Evolutionary conservation across 2,888 invertebrate species (phyloP).

Genomic region (Drosophila phalerata): DNA sequence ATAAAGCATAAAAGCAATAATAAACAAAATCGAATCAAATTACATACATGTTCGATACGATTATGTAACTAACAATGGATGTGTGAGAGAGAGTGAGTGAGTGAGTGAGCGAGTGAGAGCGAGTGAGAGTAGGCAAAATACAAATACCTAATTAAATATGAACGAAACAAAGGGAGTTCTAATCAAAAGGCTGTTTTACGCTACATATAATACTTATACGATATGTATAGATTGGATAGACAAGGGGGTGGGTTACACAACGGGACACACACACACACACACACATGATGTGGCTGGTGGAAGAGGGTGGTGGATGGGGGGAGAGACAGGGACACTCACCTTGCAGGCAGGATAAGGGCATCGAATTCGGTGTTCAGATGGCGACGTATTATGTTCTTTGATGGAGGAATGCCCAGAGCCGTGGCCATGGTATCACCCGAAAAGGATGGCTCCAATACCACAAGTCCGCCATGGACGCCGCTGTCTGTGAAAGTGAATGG

Average conservation of each 20-base stretch:
- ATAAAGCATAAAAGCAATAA: constrained; percentile 24
- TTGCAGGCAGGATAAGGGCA: constrained; percentile 95
- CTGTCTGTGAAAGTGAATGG: constrained; percentile 88
- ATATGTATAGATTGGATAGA: constrained; percentile 17
- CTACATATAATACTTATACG: constrained; percentile 35
- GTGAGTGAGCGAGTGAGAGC: not conserved
- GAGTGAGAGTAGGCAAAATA: constrained; percentile 28
- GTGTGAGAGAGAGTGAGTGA: not conserved
- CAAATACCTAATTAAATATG: constrained; percentile 45
- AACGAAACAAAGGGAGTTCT: constrained; percentile 51
- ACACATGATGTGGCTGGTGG: constrained; percentile 9
- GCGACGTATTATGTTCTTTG: constrained; percentile 96
- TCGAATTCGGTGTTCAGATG: constrained; percentile 97
- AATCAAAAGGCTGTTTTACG: constrained; percentile 56
- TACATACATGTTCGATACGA: constrained; percentile 20
- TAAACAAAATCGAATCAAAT: constrained; percentile 20
- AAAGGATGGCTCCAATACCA: constrained; percentile 96
- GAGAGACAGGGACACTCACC: constrained; percentile 87
- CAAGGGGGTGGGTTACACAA: constrained; percentile 5
- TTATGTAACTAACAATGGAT: constrained; percentile 36
- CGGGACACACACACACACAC: constrained; percentile 30
- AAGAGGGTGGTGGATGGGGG: not conserved
- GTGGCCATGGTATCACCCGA: constrained; percentile 98
- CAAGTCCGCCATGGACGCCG: constrained; percentile 97
- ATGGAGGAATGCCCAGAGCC: constrained; percentile 95